Evolutionary conservation across 2,113 vertebrate species (phyloP).

Genomic region (Steatornis caripensis): DNA sequence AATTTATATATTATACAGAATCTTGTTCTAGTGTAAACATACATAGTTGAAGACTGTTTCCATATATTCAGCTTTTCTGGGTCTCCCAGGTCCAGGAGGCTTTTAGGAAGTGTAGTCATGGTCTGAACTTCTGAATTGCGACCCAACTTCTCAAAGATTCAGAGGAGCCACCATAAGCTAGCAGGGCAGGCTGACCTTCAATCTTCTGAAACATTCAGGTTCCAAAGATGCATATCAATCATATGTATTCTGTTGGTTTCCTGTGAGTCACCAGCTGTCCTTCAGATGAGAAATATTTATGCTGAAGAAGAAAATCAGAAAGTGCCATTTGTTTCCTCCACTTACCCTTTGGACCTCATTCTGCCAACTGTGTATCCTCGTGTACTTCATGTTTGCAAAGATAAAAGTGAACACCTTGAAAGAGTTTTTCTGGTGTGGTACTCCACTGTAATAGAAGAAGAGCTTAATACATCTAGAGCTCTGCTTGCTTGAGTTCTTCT

Average conservation of each 20-base stretch:
- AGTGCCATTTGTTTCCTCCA: background rate
- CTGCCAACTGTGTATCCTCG: background rate
- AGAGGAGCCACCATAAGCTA: background rate
- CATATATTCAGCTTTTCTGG: background rate
- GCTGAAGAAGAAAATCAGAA: background rate
- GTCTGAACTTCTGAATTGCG: background rate
- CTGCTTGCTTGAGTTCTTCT: background rate
- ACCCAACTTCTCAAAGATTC: background rate
- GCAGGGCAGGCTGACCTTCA: background rate
- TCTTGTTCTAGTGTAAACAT: background rate
- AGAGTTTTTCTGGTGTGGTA: background rate
- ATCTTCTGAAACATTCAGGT: background rate
- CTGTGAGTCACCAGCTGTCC: background rate
- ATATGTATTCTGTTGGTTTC: background rate
- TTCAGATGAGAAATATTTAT: background rate
- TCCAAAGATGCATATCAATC: background rate
- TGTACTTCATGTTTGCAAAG: background rate
- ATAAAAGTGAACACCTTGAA: background rate
- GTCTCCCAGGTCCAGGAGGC: background rate
- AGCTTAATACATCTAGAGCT: background rate
- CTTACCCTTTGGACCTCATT: background rate
- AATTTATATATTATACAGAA: background rate
- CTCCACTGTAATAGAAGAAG: background rate
- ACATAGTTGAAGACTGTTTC: background rate
- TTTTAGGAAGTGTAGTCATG: background rate